These are phyloP conservation scores for Protophormia terraenovae DNA, from an alignment of 2,888 invertebrate genomes.

Conservation along the genomic window DNA sequence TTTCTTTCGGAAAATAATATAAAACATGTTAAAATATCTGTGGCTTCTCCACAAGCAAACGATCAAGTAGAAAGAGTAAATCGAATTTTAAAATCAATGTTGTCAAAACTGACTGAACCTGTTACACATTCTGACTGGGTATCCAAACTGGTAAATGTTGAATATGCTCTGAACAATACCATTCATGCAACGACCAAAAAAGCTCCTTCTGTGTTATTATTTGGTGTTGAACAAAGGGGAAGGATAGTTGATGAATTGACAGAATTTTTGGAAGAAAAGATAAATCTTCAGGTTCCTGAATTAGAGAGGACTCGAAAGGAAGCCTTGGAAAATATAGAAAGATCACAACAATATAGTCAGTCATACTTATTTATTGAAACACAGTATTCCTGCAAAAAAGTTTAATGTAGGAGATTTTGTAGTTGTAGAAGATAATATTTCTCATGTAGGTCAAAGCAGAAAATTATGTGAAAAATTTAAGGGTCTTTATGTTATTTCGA, in stretches of 20 bases:
- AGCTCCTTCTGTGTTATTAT: neutral
- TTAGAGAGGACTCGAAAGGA: neutral
- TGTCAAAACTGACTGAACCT: constrained; percentile 2
- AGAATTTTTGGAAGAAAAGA: constrained; percentile 17
- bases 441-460: constrained; percentile 30
- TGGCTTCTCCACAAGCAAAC: constrained; percentile 39
- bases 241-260: constrained; percentile 20
- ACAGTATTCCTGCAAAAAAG: neutral
- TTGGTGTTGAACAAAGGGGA: constrained; percentile 18
- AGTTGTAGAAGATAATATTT: constrained; percentile 29
- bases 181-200: constrained; percentile 4
- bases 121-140: constrained; percentile 11
- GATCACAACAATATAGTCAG: neutral
- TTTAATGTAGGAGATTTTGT: constrained; percentile 38
- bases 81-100: constrained; percentile 12
- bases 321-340: neutral
- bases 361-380: neutral
- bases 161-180: constrained; percentile 24
- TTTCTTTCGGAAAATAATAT: constrained; percentile 20
- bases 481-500: constrained; percentile 38
- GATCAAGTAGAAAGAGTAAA: constrained; percentile 49
- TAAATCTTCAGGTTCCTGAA: neutral
- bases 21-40: constrained; percentile 12
- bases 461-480: constrained; percentile 31
- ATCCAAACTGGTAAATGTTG: constrained; percentile 6